phyloP scores from a whole-genome alignment of 2,113 vertebrate genomes.

The Ptilorrhoa leucosticta region DNA sequence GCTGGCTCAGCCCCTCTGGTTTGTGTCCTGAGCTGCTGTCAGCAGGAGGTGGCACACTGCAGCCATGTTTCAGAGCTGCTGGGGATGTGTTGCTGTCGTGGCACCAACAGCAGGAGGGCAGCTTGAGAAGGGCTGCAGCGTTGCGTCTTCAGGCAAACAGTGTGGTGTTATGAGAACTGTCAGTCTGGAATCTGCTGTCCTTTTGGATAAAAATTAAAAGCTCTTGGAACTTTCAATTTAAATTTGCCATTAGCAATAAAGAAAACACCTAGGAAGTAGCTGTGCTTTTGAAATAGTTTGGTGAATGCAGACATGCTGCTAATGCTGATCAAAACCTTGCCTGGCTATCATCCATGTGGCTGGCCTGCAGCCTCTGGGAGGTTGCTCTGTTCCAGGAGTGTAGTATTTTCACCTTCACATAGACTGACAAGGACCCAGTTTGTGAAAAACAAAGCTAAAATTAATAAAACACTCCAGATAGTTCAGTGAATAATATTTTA shows the following conservation, averaged over 20 bases:
- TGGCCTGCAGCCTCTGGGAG: not conserved
- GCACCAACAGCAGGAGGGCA: not conserved
- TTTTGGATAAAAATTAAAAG: not conserved
- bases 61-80: not conserved
- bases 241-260: not conserved
- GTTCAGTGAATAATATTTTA: not conserved
- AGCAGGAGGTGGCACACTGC: slow-evolving; percentile 14
- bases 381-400: not conserved
- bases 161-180: not conserved
- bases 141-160: not conserved
- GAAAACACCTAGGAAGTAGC: not conserved
- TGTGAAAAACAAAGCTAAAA: not conserved
- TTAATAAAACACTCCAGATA: not conserved
- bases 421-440: not conserved
- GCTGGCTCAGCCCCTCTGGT: not conserved
- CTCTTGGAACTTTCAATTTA: not conserved
- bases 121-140: not conserved
- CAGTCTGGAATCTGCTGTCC: not conserved
- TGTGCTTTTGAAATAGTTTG: not conserved
- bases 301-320: not conserved
- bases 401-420: not conserved
- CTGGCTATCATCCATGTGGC: rapidly evolving
- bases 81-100: not conserved
- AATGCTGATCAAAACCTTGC: not conserved
- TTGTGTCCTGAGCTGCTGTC: not conserved